Base-by-base conservation (phyloP, 2,888 invertebrate genomes). In the Limnephilus auricula region DNA sequence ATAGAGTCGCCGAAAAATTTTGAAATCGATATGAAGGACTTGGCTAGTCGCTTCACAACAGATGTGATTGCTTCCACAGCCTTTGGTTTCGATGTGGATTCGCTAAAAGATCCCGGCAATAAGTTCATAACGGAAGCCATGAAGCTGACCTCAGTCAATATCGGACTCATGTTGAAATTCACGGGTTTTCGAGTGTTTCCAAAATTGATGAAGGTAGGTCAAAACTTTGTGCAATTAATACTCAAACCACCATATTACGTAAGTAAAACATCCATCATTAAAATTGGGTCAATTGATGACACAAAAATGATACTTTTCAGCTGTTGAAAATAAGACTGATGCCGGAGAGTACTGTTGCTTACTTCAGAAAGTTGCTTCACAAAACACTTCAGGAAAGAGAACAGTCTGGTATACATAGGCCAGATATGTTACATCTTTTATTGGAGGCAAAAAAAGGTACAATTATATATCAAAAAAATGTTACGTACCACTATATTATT, bases 51-150 rank as follows among this genome's bases (percentile, higher is more conserved):
- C 0, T 96, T 95, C 91, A 94, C 96, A 45, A 96, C 95, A 92
- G 96, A 96, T 93, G 96, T 96, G 4, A 96, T 96, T 92, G 96
- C 96, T 0, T 95, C 95, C 0, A 94, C 95, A 25, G 96, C 96
- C 0, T 96, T 96, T 92, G 96, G 96, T 0, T 94, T 96, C 91
- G 94, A 95, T 1, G 95, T 95, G 80, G 94, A 96, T 94, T 96
- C 96, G 0, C 94, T 96, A 13, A 94, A 94, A 84, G 94, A 96
- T 0, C 95, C 94, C 0, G 94, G 95, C 30, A 96, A 96, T 93
- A 94, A 95, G 90, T 96, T 96, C 93, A 96, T 95, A 94, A 93
- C 94, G 79, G 94, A 95, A 82, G 96, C 95, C 0, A 94, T 95
- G 94, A 94, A 94, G 18, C 15, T 93, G 1, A 79, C 90, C 12